Base-by-base conservation (phyloP, 64 coral and sea anemone species). In the Catalaphyllia jardinei region DNA sequence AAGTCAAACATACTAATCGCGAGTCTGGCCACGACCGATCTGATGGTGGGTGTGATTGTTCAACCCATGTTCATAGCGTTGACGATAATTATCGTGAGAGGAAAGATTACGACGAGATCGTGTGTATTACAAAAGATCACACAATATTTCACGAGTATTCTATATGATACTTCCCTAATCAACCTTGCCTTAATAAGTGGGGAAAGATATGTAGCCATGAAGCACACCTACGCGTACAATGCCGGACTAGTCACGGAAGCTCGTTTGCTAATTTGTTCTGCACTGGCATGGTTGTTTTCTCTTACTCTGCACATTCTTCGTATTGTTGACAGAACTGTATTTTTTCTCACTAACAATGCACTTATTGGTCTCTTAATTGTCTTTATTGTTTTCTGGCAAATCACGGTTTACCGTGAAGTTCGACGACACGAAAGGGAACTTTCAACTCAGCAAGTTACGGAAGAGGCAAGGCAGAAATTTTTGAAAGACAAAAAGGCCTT, bases 1-100 rank as follows among this genome's bases (percentile, higher is more conserved):
- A 82, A 82, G 79, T 63, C 79, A 1, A 82, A 82, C 59, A 42
- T 82, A 15, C 17, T 82, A 10, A 16, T 82, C 7, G 79, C 79
- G 9, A 62, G 57, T 31, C 17, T 82, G 59, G 79, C 79, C 10
- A 33, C 19, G 27, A 82, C 79, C 17, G 79, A 82, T n/a, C 33
- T 82, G 29, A 35, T 35, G 33, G 3, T 35, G 33, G 33, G 33
- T 35, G 33, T 35, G 33, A 35, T 35, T 35, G 33, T 82, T 42
- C 79, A 82, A 15, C 55, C 79, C 0, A 38, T 20, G n/a, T 62
- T 59, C 8, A 79, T 27, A 25, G 51, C n/a, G 50, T 20, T 79
- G 6, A 13, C 52, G 28, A 25, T 79, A 52, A 79, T 29, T 9
- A 24, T 8, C 6, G 4, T 79, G 13, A 19, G 52, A 28, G 50